Evolutionary conservation across 1,140 invertebrate genomes (phyloP).

Genomic region (Theocolax elegans): DNA sequence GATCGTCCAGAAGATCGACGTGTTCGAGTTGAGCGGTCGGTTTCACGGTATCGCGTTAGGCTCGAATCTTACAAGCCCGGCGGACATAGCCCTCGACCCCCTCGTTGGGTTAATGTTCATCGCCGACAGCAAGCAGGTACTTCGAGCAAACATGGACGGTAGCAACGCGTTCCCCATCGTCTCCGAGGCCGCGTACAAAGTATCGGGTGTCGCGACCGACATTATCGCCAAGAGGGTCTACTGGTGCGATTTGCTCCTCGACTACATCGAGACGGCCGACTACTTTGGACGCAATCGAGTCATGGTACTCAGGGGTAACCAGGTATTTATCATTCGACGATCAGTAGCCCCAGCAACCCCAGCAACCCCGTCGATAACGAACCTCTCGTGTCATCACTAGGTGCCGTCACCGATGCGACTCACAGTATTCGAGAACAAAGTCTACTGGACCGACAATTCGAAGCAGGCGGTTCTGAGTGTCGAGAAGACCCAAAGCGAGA

Average conservation of each 20-base stretch:
- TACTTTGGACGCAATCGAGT: conserved; percentile 88
- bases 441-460: conserved; percentile 96
- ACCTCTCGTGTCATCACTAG: conserved; percentile 50
- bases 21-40: conserved; percentile 87
- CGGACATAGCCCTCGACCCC: conserved; percentile 92
- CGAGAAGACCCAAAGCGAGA: conserved; percentile 86
- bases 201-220: conserved; percentile 86
- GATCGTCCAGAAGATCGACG: conserved; percentile 91
- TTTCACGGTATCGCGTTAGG: conserved; percentile 90
- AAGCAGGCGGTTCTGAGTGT: conserved; percentile 94
- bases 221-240: conserved; percentile 90
- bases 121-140: conserved; percentile 89
- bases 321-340: conserved; percentile 1
- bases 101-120: conserved; percentile 92
- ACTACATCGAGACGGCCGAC: conserved; percentile 97
- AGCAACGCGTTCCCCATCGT: conserved; percentile 84
- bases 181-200: conserved; percentile 90
- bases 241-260: conserved; percentile 95
- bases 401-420: conserved; percentile 89
- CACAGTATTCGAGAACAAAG: conserved; percentile 88
- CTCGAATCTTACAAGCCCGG: conserved; percentile 89
- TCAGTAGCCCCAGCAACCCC: no score
- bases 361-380: not conserved
- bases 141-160: conserved; percentile 93
- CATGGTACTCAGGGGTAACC: conserved; percentile 78